Conservation (phyloP, 2,888 invertebrate genomes). For the Himalopsyche japonica region DNA sequence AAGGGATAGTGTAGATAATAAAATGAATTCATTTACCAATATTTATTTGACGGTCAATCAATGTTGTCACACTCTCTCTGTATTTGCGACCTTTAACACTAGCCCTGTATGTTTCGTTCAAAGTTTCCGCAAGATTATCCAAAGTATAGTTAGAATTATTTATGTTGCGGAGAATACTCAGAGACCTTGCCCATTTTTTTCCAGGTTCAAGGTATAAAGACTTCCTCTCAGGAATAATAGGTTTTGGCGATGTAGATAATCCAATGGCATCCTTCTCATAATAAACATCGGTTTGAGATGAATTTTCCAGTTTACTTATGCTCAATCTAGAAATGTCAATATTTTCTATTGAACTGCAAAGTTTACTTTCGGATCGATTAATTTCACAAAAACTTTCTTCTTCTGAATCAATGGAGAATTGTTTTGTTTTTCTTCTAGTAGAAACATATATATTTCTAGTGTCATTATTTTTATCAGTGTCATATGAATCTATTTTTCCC, state of each 20-base stretch:
- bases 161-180: constrained; percentile 62
- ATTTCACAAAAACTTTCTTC: not conserved
- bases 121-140: constrained; percentile 38
- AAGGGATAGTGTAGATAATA: too few relatives aligned
- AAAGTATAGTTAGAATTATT: constrained; percentile 51
- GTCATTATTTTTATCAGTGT: not conserved
- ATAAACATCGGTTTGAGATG: not conserved
- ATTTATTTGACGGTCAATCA: constrained; percentile 58
- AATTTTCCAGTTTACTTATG: not conserved
- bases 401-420: not conserved
- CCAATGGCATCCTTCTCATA: not conserved
- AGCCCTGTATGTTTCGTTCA: constrained; percentile 42
- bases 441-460: not conserved
- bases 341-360: not conserved
- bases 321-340: not conserved
- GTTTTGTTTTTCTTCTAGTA: not conserved
- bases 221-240: constrained; percentile 30
- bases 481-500: not conserved
- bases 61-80: constrained; percentile 57
- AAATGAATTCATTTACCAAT: constrained; percentile 47
- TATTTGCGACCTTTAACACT: constrained; percentile 59
- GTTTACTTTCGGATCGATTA: not conserved
- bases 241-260: not conserved
- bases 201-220: constrained; percentile 64
- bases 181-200: constrained; percentile 69